Conservation (phyloP, 2,113 vertebrate species). For the Ceyx margarethae region DNA sequence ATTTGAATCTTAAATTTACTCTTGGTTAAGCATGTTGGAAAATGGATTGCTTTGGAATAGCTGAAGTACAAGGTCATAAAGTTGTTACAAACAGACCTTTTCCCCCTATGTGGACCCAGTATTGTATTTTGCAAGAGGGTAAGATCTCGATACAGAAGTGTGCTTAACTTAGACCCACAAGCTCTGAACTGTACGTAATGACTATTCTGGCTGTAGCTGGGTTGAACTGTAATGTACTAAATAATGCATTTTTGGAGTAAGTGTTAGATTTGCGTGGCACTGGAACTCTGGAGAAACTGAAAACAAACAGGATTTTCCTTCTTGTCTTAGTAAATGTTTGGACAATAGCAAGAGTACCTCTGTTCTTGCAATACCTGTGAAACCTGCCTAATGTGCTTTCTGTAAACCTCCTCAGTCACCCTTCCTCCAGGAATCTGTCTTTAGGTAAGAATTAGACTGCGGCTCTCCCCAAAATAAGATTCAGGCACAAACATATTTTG, state of each 20-base stretch:
- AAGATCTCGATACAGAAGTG: neutral
- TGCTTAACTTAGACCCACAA: neutral
- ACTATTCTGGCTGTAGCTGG: neutral
- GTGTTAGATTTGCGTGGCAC: neutral
- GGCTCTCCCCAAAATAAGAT: neutral
- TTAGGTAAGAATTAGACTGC: neutral
- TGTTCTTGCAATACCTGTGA: neutral
- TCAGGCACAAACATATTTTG: neutral
- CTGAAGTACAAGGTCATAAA: neutral
- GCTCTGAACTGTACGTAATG: neutral
- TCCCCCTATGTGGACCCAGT: neutral
- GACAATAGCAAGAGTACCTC: neutral
- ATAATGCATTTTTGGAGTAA: conserved; percentile 25
- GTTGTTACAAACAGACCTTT: neutral
- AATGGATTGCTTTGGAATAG: neutral
- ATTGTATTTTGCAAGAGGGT: neutral
- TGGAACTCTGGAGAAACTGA: neutral
- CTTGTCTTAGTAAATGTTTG: neutral
- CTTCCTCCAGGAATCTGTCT: neutral
- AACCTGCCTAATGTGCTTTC: neutral
- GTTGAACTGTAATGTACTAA: neutral
- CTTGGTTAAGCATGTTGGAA: neutral
- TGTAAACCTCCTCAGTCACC: neutral
- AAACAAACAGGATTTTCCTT: neutral
- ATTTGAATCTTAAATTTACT: neutral